These are phyloP conservation scores for Elgonia sp. DNA, from an alignment of 2,888 invertebrate species.

Conservation along the genomic window DNA sequence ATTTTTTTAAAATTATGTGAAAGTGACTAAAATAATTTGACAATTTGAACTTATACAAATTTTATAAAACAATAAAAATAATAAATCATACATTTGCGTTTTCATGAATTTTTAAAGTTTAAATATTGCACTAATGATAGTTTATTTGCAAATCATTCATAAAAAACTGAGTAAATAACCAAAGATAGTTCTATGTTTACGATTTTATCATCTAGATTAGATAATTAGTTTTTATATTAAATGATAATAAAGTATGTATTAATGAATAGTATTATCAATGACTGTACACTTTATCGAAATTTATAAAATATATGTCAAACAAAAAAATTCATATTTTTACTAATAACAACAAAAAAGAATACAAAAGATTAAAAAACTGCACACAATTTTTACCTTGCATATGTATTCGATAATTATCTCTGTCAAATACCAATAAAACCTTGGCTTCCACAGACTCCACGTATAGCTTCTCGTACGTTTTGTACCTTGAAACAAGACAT, in stretches of 20 bases:
- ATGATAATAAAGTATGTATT: background rate
- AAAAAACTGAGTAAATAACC: too few species aligned
- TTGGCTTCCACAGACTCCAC: conserved; percentile 93
- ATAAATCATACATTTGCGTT: background rate
- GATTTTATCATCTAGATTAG: background rate
- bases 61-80: background rate
- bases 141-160: too few species aligned
- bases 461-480: conserved; percentile 96
- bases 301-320: background rate
- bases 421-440: conserved; percentile 94
- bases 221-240: too few species aligned
- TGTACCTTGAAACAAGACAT: conserved; percentile 89
- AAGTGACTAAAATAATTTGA: too few species aligned
- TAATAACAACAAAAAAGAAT: too few species aligned
- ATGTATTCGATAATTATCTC: conserved; percentile 92
- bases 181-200: background rate
- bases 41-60: too few species aligned
- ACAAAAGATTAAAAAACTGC: background rate
- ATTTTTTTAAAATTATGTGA: too few species aligned
- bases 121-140: too few species aligned
- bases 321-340: too few species aligned
- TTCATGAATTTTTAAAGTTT: background rate
- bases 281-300: background rate
- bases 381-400: conserved; percentile 89
- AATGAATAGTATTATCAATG: background rate